Evolutionary conservation across 2,797 vertebrate genomes (phyloP), one percentile per base, ranked within the genome.

Genomic region (Gymnoscopelus braueri): DNA sequence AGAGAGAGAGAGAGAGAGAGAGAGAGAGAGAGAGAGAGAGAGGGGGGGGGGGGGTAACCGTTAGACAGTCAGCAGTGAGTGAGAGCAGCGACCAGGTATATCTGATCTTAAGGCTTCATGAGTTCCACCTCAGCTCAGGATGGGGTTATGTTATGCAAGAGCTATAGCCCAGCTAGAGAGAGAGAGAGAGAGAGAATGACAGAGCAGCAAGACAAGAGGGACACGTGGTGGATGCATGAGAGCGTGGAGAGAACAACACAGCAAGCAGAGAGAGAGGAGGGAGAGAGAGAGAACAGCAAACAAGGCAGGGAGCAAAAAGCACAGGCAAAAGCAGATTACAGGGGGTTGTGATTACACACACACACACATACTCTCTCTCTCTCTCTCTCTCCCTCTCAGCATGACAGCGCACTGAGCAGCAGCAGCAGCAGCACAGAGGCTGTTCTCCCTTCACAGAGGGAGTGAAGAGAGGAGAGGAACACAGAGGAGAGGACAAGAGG

Each of bases 131-230:
- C 87, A 89, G 83, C 84, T 74, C 74, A 75, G 86, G 6, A 88
- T 81, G 74, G 78, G 86, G 86, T 89, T 80, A 68, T 81, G 81
- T 93, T 94, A 94, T 67, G 89, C 90, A 94, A 93, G 86, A 88
- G 83, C 87, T 91, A 32, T 32, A 83, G 87, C 81, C 84, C 87
- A 89, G 83, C 82, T 85, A 84, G 84, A 87, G 87, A 91, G 83
- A 87, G 79, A 58, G 85, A 63, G 79, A 67, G 83, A 54, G 72
- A 51, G 39, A 65, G 77, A 65, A 54, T 13, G 48, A 60, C 14
- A 39, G 26, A 74, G 80, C 63, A 67, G 67, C 1, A 6, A 75
- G 32, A 24, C n/a, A 29, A 53, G 62, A 32, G 5, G 19, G 51
- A 23, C 10, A 63, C 49, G 35, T 14, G 52, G 62, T 15, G 24